Evolutionary conservation across 2,797 vertebrate genomes (phyloP), one percentile per base, ranked within the genome.

Genomic region (Uromys caudimaculatus): DNA sequence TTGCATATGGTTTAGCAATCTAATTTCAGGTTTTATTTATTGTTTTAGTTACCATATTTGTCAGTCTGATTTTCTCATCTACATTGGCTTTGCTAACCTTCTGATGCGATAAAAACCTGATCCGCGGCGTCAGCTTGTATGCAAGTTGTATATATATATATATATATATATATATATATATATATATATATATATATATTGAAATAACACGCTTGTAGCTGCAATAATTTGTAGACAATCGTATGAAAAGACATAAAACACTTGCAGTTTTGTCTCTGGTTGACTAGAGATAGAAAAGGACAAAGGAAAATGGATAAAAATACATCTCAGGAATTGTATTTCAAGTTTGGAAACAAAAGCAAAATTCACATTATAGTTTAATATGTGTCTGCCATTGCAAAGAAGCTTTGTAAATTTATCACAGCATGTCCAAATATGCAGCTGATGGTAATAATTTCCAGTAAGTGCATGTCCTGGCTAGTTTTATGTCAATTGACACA

Each of bases 341-440:
- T 58, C 3, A 16, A 79, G 24, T 77, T 79, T 71, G 21, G 79
- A 87, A 79, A 24, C 8, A 50, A 6, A 77, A 94, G 11, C 14
- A 96, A 94, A 92, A n/a, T 86, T 35, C 90, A 85, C 52, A 91
- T 87, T 47, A 77, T 79, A 90, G 29, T 88, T 96, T 95, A 89
- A 90, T 91, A 93, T 94, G 76, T 89, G 62, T 91, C n/a, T 12
- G 38, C 41, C 7, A 44, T 6, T 47, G 24, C 73, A 64, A 97
- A 83, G 52, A 89, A 95, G 38, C 27, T 64, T 95, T 38, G 64
- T 83, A 41, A 84, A 67, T 84, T 75, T 89, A 82, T 58, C 94
- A 85, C 95, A 41, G 56, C 60, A 75, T 41, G 35, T 93, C 14
- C 54, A 44, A 90, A 73, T 85, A 93, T 64, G 35, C 67, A 32